Evolutionary conservation across 53 echinoderm and acorn worm genomes (phyloP).

Genomic region (Henricia sp.): DNA sequence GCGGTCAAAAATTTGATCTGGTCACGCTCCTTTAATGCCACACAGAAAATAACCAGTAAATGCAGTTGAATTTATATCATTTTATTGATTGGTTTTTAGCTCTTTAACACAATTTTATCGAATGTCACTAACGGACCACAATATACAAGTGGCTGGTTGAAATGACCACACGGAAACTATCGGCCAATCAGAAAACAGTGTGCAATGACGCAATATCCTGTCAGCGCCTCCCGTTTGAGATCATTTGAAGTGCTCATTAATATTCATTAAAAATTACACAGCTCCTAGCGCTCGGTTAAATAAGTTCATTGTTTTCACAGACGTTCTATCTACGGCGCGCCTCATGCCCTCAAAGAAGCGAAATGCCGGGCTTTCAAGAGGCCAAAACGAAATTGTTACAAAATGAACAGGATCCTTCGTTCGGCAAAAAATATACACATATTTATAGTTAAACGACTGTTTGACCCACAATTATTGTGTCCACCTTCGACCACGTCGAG

Average conservation of each 20-base stretch:
- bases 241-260: conserved; percentile 8
- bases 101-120: conserved; percentile 38
- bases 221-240: conserved; percentile 5
- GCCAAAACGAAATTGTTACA: too few species aligned
- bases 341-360: background rate
- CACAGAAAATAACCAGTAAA: background rate
- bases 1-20: too few species aligned
- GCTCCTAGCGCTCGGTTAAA: too few species aligned
- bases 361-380: background rate
- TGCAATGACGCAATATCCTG: background rate
- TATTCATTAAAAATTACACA: background rate
- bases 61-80: conserved; percentile 1
- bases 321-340: conserved; percentile 16
- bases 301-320: too few species aligned
- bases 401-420: too few species aligned
- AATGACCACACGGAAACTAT: background rate
- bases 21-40: background rate
- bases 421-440: too few species aligned
- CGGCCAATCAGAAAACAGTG: conserved; percentile 37
- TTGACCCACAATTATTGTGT: too few species aligned
- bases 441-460: too few species aligned
- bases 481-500: too few species aligned
- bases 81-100: conserved; percentile 49
- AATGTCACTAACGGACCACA: conserved; percentile 54
- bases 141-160: conserved; percentile 50